Evolutionary conservation across 2,113 vertebrate genomes (phyloP), one percentile per base, ranked within the genome.

Genomic region (Mastomys coucha): DNA sequence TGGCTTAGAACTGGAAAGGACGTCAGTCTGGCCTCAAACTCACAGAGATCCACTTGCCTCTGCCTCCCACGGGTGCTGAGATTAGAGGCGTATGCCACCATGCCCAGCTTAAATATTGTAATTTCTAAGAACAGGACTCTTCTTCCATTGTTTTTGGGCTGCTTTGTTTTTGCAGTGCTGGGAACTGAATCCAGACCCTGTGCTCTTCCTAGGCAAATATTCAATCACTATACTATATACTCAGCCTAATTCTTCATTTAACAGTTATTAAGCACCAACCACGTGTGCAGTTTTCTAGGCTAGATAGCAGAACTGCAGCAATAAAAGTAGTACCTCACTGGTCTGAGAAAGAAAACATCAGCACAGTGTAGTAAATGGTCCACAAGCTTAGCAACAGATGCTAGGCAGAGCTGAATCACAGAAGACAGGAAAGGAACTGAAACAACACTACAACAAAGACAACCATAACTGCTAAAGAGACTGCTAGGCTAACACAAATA

Each of bases 91-190:
- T n/a, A 22, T 26, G 58, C n/a, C 58, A 84, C n/a, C 36, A 84
- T 19, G 14, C 24, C n/a, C n/a, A 63, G 24, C 58, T 84, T 84
- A 92, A 94, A 93, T 45, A 72, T 69, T 51, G 26, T 31, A 45
- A 19, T 73, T 88, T 49, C 26, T 92, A 84, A 89, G 69, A 93
- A 26, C 45, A 94, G 76, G 69, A 26, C 63, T 91, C 67, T 51
- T 67, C 7, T 69, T 73, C 28, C 76, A 39, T 26, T 89, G 36
- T 53, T 53, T 7, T 42, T 12, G 20, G 33, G 13, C 65, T 26
- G 33, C 31, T 31, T 42, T 73, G 19, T 39, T 89, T 89, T 24
- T 65, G 58, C 13, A 78, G 42, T 49, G 39, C 56, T 49, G 20
- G 19, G 42, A 60, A 90, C 33, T 13, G 26, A 90, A 90, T 63